Base-by-base conservation (phyloP, 1,140 invertebrate genomes). In the Mercenaria mercenaria region DNA sequence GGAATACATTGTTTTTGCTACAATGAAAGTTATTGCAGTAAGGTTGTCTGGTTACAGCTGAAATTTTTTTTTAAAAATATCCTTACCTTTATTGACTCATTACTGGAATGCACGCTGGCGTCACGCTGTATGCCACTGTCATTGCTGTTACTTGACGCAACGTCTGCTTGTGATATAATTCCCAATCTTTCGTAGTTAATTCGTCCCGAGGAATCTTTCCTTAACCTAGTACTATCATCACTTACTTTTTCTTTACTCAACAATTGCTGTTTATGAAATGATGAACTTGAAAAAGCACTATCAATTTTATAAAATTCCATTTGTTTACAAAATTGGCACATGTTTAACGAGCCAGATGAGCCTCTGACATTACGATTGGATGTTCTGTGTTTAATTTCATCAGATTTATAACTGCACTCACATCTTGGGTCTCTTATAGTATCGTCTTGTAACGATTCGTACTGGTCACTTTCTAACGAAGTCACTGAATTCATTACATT, bases 111-210 rank as follows among this genome's bases (percentile, higher is more conserved):
- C 2, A 93, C 61, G 82, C 91, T 93, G 47, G 90, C 92, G 82
- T 95, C 94, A 80, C 92, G 90, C 64, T 95, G 94, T 84, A 95
- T 94, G 0, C 94, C 94, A 88, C 93, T 95, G 91, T 95, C 94
- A 74, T 94, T 95, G 61, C 94, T 95, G 86, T 95, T 94, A 86
- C 94, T 94, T 47, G 93, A 93, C 26, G 92, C 92, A 56, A 94
- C 94, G 67, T 95, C 94, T 41, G 56, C 59, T 80, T 77, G 82
- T 32, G 76, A 47, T 34, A 89, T 76, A 32, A 88, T 88, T 18
- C 79, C 23, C 34, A 91, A 61, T 50, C 81, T 83, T 4, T 91
- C 83, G 47, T 82, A 83, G 20, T 90, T 80, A 29, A 2, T 47
- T 8, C 72, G 67, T 20, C 26, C 41, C 11, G 83, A 85, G 26